Evolutionary conservation across 1,140 invertebrate genomes (phyloP), one percentile per base, ranked within the genome.

Genomic region (Drosophila truncata): DNA sequence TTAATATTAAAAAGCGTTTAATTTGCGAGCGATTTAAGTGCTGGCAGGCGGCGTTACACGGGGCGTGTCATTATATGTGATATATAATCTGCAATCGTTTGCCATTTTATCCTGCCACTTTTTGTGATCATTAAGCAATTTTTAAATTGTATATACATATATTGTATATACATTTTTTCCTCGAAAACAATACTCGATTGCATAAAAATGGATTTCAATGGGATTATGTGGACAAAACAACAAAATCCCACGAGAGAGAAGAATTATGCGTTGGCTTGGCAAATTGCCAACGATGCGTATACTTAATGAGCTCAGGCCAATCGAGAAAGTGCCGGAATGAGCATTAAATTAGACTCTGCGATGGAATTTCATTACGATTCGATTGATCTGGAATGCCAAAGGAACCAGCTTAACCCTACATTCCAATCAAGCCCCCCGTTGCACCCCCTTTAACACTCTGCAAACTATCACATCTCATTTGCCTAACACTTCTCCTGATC

Each of bases 1-100:
- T 88, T 84, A 85, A 85, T 85, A 85, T 85, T 85, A 84, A 88
- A 88, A 90, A 88, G 72, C 80, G 81, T 88, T 88, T 88, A 81
- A 88, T 90, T 83, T 90, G 65, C 78, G 64, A 81, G 69, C 69
- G 77, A 65, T 83, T 88, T 65, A 70, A 83, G 61, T 60, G 42
- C 16, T 18, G 54, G 55, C 11, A 6, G 60, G 57, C 37, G 55
- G 39, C 20, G 8, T 23, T 27, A 54, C 6, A 18, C 49, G 58
- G 62, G 49, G 62, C 37, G 20, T 64, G 58, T 59, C 62, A 77
- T 82, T 71, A 65, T 69, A 54, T 78, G 66, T 73, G 79, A 88
- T 80, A 87, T 88, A 82, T 70, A 82, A 75, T 76, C 60, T 87
- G 80, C 83, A 76, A 52, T 72, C 83, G 71, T 64, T 78, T 73